A percentile compares a stretch with the other conserved stretches of the same genome.
Evolutionary conservation across 2,888 invertebrate genomes (phyloP).

Genomic region (Drosophila neonasuta): DNA sequence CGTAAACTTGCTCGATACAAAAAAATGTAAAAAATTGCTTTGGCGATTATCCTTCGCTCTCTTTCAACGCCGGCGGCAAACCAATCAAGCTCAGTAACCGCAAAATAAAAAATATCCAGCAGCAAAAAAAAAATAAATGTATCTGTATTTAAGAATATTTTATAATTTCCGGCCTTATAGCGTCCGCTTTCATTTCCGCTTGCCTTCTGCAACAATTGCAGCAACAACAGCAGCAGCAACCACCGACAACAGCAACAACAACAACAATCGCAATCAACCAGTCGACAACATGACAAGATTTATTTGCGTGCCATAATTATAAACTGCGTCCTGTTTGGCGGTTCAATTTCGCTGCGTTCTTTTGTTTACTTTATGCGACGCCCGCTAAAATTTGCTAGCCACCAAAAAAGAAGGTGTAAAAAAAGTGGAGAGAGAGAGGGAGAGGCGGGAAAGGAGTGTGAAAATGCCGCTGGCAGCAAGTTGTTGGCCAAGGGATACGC

Average conservation of each 20-base stretch:
- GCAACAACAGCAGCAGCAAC: conserved; percentile 22
- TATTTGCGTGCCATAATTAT: conserved; percentile 66
- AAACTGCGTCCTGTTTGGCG: conserved; percentile 61
- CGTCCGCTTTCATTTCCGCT: conserved; percentile 56
- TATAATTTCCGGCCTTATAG: conserved; percentile 65
- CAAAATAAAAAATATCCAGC: conserved; percentile 26
- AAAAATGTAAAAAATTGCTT: conserved; percentile 8
- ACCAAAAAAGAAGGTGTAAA: conserved; percentile 7
- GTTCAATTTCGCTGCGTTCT: conserved; percentile 49
- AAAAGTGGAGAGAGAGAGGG: background rate
- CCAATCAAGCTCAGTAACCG: conserved; percentile 42
- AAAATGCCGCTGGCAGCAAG: conserved; percentile 36
- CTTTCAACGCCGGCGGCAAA: conserved; percentile 11
- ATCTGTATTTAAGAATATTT: conserved; percentile 63
- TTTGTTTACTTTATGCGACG: conserved; percentile 68
- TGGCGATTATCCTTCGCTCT: conserved; percentile 4
- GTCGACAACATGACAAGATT: conserved; percentile 51
- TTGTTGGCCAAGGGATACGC: conserved; percentile 40
- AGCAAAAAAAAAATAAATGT: conserved; percentile 9
- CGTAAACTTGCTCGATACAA: background rate
- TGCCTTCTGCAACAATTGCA: conserved; percentile 40
- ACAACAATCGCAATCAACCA: background rate
- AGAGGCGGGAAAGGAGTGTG: background rate
- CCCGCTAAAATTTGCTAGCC: conserved; percentile 52
- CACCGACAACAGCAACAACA: conserved; percentile 15